Evolutionary conservation across 2,888 invertebrate species (phyloP), one percentile per base, ranked within the genome.

Genomic region (Volucella inflata): DNA sequence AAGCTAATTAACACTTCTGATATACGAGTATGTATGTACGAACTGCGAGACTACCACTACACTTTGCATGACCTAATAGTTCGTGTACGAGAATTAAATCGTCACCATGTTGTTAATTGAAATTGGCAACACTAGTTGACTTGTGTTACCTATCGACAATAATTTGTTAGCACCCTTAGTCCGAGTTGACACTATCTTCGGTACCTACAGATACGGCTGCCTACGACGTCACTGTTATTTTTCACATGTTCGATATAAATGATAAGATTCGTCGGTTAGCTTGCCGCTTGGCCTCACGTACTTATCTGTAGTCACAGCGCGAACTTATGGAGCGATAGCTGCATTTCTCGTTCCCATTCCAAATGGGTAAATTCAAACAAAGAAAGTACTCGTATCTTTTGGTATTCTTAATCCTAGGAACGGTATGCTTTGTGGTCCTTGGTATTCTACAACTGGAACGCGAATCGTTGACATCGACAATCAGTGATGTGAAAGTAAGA

Each of bases 371-470:
- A 50, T 65, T 78, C 14, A 78, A 57, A 44, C 72, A 62, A 14
- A 77, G 60, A 9, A 83, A 78, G 65, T 70, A 30, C 30, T 30
- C 6, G 30, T 30, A 42, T 68, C 40, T 78, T 12, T 51, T 83
- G 44, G 78, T 59, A 70, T 46, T 74, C 64, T 64, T 74, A 44
- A 78, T 70, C 44, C 40, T 78, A 12, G 67, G 55, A n/a, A 70
- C 64, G 9, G 51, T 65, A 3, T 59, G 67, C 62, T 78, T 78
- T 75, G 78, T 83, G 57, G 55, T 78, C 67, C 36, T 70, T 30
- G 75, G 55, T 75, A 60, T 38, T 9, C 30, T 65, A 59, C 70
- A 75, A 75, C 57, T 75, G 57, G 84, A 79, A 62, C 65, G 70
- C 65, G 65, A 77, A 65, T 67, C 44, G 51, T 62, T 65, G 8